Base-by-base conservation (phyloP, 2,888 invertebrate genomes). In the Ormyrus thymus region DNA sequence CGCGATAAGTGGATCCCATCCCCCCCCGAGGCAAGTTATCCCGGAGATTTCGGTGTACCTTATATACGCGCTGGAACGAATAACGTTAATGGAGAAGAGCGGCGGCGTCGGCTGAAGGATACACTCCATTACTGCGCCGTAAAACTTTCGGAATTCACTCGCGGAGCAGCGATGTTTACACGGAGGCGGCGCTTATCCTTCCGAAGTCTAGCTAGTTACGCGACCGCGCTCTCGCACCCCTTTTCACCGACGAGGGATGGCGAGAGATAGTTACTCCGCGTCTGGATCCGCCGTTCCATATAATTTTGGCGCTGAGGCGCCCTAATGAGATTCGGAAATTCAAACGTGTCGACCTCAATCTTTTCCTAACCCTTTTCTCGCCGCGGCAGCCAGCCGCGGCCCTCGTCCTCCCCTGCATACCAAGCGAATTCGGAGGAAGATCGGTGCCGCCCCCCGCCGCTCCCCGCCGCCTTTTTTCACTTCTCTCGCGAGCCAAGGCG, bases 301-400 rank as follows among this genome's bases (percentile, higher is more conserved):
- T 73, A 78, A 78, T 75, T 29, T 79, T 79, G 62, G 75, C 76
- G 59, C 68, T 58, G 51, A 53, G 8, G 56, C 15, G 72, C 55
- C 43, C 13, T 80, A 80, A 80, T 77, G 74, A 80, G 74, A 77
- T 77, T 80, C 80, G 80, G 77, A 80, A 80, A 80, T 77, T 77
- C 64, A 76, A 79, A 66, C 61, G 51, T 48, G 74, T 43, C 77
- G 74, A 77, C 76, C 79, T 68, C 72, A 43, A 76, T 79, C 66
- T 76, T 76, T 53, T 77, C 65, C 69, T 72, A 78, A 62, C 65
- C 79, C 70, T 75, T 70, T 69, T 48, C 43, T 10, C 29, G 29
- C 3, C 51, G 51, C 8, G 51, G 53, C 15, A 45, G 1, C 46
- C 29, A 29, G 29, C 29, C 29, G 29, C 29, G 29, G 29, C 29